A percentile compares a stretch with the other conserved stretches of the same genome.
Evolutionary conservation across 2,797 vertebrate genomes (phyloP).

Genomic region (Hephaestus fuliginosus): DNA sequence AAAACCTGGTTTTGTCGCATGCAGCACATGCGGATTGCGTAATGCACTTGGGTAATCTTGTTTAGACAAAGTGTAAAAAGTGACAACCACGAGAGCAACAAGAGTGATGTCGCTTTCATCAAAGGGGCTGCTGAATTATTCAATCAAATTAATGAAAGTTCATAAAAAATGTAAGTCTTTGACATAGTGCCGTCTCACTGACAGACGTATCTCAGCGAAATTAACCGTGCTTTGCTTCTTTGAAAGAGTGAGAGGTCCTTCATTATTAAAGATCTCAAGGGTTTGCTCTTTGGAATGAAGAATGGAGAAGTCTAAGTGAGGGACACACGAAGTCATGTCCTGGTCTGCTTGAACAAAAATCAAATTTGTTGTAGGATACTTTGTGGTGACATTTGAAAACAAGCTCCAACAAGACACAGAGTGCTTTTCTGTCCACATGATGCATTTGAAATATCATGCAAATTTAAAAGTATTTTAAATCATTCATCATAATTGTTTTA

Average conservation of each 20-base stretch:
- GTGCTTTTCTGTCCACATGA: not conserved
- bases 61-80: conserved; percentile 74
- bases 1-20: conserved; percentile 30
- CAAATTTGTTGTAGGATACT: conserved; percentile 29
- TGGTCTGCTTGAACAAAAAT: conserved; percentile 44
- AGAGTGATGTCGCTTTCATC: conserved; percentile 66
- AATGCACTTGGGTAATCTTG: conserved; percentile 67
- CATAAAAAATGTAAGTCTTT: conserved; percentile 77
- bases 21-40: conserved; percentile 41
- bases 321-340: conserved; percentile 56
- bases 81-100: conserved; percentile 52
- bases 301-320: conserved; percentile 53
- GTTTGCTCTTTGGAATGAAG: conserved; percentile 64
- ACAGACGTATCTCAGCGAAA: conserved; percentile 64
- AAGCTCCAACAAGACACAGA: not conserved
- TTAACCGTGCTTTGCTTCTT: conserved; percentile 61
- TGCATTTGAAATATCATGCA: not conserved
- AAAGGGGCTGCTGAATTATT: conserved; percentile 78
- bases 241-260: conserved; percentile 66
- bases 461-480: not conserved
- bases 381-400: conserved; percentile 43
- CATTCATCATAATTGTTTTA: not conserved
- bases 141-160: conserved; percentile 79
- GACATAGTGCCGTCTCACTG: conserved; percentile 61
- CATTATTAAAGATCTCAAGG: conserved; percentile 75